These are phyloP conservation scores for Margaritifera margaritifera DNA, from an alignment of 2,888 invertebrate species.

Conservation along the genomic window DNA sequence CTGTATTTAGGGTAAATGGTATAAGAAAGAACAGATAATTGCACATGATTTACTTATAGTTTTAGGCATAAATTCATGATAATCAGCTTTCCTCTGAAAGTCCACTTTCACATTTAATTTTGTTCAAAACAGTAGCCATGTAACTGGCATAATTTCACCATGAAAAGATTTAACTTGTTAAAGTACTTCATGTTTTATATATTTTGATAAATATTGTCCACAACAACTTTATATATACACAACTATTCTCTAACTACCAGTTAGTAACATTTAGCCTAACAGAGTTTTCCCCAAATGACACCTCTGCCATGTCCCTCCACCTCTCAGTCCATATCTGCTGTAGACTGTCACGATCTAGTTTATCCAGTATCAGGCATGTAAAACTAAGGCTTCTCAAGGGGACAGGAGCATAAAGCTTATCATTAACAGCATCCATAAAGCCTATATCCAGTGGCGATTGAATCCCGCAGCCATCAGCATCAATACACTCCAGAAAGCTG, in stretches of 20 bases:
- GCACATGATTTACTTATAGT: no score
- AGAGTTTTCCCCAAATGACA: conserved; percentile 15
- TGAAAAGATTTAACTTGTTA: no score
- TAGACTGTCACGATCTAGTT: conserved; percentile 49
- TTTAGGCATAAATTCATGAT: no score
- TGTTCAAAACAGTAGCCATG: no score
- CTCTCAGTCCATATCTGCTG: conserved; percentile 49
- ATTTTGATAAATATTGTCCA: no score
- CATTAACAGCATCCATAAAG: conserved; percentile 52
- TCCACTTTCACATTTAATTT: no score
- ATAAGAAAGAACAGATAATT: no score
- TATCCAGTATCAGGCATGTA: conserved; percentile 41
- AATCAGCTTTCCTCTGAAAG: no score
- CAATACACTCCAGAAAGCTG: conserved; percentile 43
- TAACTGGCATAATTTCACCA: no score
- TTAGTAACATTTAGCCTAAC: conserved; percentile 19
- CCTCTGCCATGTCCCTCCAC: conserved; percentile 43
- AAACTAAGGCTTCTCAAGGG: conserved; percentile 43
- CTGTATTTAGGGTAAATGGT: no score
- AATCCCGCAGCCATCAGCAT: conserved; percentile 49
- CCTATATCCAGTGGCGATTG: conserved; percentile 51
- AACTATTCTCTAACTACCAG: background rate
- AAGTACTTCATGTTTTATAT: no score
- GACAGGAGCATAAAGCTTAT: conserved; percentile 39
- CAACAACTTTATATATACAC: no score